These are phyloP conservation scores for Calliopsis andreniformis DNA, from an alignment of 1,140 invertebrate genomes.

Conservation along the genomic window DNA sequence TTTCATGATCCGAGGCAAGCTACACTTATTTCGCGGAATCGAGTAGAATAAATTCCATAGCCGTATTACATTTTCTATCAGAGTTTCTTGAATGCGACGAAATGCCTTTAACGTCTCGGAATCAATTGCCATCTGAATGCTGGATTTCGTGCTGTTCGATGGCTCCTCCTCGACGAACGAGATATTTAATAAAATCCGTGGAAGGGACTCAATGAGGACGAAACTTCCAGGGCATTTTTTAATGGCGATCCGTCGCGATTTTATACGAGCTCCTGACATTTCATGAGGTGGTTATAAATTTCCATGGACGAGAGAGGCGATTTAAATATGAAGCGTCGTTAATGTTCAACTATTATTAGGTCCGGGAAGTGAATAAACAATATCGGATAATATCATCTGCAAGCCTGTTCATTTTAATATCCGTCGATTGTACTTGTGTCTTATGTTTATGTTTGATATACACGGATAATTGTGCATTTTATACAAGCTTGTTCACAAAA, in stretches of 20 bases:
- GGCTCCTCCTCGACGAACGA: background rate
- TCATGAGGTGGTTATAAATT: slow-evolving; percentile 25
- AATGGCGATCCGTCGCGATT: slow-evolving; percentile 10
- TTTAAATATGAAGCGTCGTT: slow-evolving; percentile 29
- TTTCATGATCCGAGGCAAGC: no score
- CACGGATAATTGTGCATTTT: background rate
- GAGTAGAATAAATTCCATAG: background rate
- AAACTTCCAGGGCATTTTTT: background rate
- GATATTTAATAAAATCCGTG: slow-evolving; percentile 26
- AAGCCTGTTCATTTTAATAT: background rate
- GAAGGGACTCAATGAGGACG: background rate
- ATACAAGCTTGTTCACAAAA: background rate
- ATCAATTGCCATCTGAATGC: background rate
- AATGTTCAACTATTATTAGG: background rate
- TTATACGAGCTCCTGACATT: slow-evolving; percentile 1
- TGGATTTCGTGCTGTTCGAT: background rate
- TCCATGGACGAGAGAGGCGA: background rate
- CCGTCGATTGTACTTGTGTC: background rate
- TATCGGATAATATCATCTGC: background rate
- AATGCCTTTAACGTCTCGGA: slow-evolving; percentile 5
- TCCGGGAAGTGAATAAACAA: slow-evolving; percentile 13
- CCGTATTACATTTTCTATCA: background rate
- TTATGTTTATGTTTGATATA: background rate
- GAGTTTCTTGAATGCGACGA: background rate
- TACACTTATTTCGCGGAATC: background rate